phyloP scores from a whole-genome alignment of 2,888 invertebrate genomes.

The Hypercompe scribonia region DNA sequence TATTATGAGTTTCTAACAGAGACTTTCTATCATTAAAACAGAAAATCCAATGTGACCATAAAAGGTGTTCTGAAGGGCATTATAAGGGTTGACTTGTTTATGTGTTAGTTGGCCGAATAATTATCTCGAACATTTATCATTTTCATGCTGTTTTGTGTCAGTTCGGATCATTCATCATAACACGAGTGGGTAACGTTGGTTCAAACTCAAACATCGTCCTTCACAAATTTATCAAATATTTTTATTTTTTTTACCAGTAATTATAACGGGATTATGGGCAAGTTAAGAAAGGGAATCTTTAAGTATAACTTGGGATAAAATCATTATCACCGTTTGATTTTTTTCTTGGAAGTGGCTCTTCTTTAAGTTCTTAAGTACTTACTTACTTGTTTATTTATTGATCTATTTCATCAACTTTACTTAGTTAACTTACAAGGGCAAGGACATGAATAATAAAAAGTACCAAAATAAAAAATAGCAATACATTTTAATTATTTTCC shows the following conservation, averaged over 20 bases:
- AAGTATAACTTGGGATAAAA: not conserved
- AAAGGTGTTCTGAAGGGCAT: constrained; percentile 26
- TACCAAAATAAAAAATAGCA: no score
- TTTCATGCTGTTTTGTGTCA: constrained; percentile 64
- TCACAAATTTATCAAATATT: constrained; percentile 32
- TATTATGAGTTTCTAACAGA: not conserved
- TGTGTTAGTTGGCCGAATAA: constrained; percentile 55
- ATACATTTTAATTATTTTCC: no score
- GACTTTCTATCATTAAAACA: constrained; percentile 3
- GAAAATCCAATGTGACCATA: constrained; percentile 23
- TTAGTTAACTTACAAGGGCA: no score
- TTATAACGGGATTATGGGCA: not conserved
- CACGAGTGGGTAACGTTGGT: constrained; percentile 58
- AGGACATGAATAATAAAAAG: no score
- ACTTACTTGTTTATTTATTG: no score
- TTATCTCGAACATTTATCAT: constrained; percentile 67
- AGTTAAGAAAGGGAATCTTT: not conserved
- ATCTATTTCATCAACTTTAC: no score
- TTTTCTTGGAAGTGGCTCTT: not conserved
- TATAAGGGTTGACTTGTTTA: constrained; percentile 35
- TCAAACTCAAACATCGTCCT: constrained; percentile 44
- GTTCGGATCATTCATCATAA: constrained; percentile 64
- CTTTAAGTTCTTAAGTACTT: not conserved
- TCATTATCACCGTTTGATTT: not conserved
- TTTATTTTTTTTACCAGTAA: constrained; percentile 10